Base-by-base conservation (phyloP, 2,113 vertebrate genomes). In the Cavia porcellus region DNA sequence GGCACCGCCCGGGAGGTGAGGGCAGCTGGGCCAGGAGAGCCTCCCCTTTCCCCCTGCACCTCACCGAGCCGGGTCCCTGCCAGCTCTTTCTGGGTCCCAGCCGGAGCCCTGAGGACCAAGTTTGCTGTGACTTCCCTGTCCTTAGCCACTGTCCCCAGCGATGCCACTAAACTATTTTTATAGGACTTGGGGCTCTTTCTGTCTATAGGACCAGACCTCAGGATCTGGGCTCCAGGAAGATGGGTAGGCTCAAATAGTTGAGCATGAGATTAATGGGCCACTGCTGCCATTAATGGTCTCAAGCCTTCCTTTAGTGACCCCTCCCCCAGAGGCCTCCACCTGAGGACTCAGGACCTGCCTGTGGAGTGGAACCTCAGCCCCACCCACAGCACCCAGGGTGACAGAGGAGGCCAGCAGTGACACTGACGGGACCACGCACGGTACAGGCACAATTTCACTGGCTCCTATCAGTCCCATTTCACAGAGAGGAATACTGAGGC, bases 181-280 rank as follows among this genome's bases (percentile, higher is more conserved):
- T 95, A 96, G 96, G 77, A 98, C 98, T 96, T 57, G 80, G 88
- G 70, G 83, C 95, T 86, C 91, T 93, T 93, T 98, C 91, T 98
- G 96, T 97, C 96, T 80, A 30, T 93, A 92, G 57, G 90, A 98
- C 98, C 96, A 90, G 92, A 96, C 97, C 97, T 97, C 57, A 87
- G 96, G 97, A 84, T 97, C 95, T 90, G 0, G 2, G 38, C 38
- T 38, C 38, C 38, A 38, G 38, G 2, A 95, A 96, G 95, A 93
- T 84, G 68, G 66, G 52, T 62, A 95, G 94, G 90, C 96, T 96
- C 93, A 87, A 89, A 81, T 13, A 90, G 57, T 24, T 97, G 50
- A 98, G 98, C 87, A n/a, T 97, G 94, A 96, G 97, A 98, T 97
- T 97, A 98, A 98, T 97, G 92, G 97, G 96, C 96, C 96, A 80